Conservation (phyloP, 2,113 vertebrate genomes). For the Scortum barcoo region DNA sequence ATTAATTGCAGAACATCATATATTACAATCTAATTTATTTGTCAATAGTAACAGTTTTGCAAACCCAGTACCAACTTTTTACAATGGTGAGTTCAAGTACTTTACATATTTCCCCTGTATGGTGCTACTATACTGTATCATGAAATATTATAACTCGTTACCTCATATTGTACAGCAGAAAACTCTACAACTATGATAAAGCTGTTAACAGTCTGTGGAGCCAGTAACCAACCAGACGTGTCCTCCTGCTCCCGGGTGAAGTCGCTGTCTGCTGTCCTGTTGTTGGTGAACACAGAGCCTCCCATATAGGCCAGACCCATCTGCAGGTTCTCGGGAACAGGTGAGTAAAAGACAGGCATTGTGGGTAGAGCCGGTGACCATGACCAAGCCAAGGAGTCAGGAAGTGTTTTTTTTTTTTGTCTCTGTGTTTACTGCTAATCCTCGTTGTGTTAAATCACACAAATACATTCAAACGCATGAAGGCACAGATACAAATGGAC, state of each 20-base stretch:
- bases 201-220: background rate
- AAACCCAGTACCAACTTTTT: too few relatives aligned
- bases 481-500: slow-evolving; percentile 2
- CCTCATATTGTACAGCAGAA: too few relatives aligned
- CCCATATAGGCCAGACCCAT: slow-evolving; percentile 82
- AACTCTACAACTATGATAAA: background rate
- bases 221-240: slow-evolving; percentile 80
- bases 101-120: too few relatives aligned
- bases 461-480: slow-evolving; percentile 19
- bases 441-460: slow-evolving; percentile 22
- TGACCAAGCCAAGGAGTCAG: slow-evolving; percentile 18
- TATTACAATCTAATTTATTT: background rate
- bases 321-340: slow-evolving; percentile 84
- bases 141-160: background rate
- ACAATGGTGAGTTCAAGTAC: background rate
- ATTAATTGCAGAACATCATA: background rate
- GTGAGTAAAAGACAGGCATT: slow-evolving; percentile 84
- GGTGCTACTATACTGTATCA: background rate
- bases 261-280: slow-evolving; percentile 84
- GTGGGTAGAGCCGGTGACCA: slow-evolving; percentile 33
- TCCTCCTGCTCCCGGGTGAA: slow-evolving; percentile 65
- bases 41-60: background rate
- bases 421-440: slow-evolving; percentile 30
- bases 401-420: slow-evolving; percentile 8
- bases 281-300: slow-evolving; percentile 85